These are phyloP conservation scores for Falco berigora DNA, from an alignment of 2,797 vertebrate species.

Conservation along the genomic window DNA sequence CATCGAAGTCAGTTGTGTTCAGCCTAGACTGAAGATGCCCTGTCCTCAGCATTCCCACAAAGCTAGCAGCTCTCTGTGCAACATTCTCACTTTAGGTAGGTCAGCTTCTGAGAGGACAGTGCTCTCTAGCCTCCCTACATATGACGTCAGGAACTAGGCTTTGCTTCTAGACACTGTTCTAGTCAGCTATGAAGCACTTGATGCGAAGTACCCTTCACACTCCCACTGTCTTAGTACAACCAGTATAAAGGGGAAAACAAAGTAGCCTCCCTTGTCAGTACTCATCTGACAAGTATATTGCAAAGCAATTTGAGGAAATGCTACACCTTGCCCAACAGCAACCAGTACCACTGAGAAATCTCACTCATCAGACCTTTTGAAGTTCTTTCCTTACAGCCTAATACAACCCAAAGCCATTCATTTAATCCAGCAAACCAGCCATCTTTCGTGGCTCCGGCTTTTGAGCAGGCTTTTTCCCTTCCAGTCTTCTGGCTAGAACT, in stretches of 20 bases:
- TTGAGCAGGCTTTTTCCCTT: background rate
- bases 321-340: background rate
- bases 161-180: background rate
- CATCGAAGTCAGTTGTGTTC: background rate
- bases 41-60: background rate
- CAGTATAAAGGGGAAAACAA: background rate
- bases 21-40: background rate
- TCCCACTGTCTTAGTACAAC: background rate
- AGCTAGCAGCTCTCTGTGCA: background rate
- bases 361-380: background rate
- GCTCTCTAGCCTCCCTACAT: background rate
- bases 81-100: background rate
- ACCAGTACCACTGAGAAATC: background rate
- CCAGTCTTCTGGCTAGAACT: background rate
- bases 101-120: background rate
- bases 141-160: background rate
- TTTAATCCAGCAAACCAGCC: background rate
- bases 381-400: background rate
- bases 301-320: background rate
- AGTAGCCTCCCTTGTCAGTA: background rate
- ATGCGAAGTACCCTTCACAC: background rate
- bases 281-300: background rate
- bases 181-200: background rate
- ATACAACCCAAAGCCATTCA: background rate
- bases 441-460: background rate